Base-by-base conservation (phyloP, 2,113 vertebrate species). In the Mirounga angustirostris region DNA sequence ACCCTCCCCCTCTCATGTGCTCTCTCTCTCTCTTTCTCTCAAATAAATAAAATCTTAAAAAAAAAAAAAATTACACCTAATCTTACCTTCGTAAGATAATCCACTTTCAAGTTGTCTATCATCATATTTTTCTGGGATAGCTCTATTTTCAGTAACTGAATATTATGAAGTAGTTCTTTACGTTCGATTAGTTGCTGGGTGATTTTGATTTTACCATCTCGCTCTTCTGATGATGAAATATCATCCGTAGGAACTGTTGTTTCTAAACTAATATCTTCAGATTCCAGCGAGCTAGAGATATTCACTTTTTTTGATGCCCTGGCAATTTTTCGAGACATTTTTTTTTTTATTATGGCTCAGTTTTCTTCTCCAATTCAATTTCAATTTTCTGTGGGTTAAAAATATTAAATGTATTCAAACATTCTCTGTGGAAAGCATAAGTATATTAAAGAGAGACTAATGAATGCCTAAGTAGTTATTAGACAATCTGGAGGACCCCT, bases 261-360 rank as follows among this genome's bases (percentile, higher is more conserved):
- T 98, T 99, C 99, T 97, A 99, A 99, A 97, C 99, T 99, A 97
- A 99, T 98, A 97, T 99, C 99, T 98, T 99, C 99, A 22, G 99
- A 99, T 98, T 99, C 99, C 97, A 99, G 95, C 13, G 99, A 99
- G 98, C 99, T 99, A 69, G 99, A 99, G 59, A 99, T 74, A 9
- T 99, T 99, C 52, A 98, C 98, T 91, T 98, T 99, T 95, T 95
- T 99, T 26, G 97, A 90, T 95, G 98, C 98, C 65, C 98, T 99
- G 2, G 98, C 98, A 92, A 98, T 99, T 98, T 99, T 99, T 4
- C 98, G 98, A 24, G 99, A 99, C 99, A 99, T 99, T 59, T 96
- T 93, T 96, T 96, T 95, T 93, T 90, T 92, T 21, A 7, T 36
- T 80, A 6, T 0, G 0, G 43, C 63, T 87, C 30, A 58, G 58